Percentiles rank a stretch among this genome's conserved stretches.
Evolutionary conservation across 2,797 vertebrate genomes (phyloP).

Genomic region (Enteromius fasciolatus): DNA sequence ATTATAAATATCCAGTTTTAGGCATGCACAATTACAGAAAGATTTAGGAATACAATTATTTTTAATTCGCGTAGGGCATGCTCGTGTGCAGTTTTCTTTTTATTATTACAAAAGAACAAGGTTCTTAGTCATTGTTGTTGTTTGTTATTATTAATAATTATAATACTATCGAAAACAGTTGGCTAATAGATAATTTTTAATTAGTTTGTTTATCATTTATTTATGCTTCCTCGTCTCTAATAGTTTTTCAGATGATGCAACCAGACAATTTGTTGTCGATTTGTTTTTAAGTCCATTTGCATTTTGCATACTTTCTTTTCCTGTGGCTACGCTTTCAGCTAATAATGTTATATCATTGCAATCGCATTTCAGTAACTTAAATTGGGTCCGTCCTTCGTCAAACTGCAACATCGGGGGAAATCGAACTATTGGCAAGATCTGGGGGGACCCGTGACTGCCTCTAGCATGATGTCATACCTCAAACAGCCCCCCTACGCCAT

Average conservation of each 20-base stretch:
- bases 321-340: neutral
- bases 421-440: slow-evolving; percentile 81
- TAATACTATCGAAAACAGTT: neutral
- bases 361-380: slow-evolving; percentile 63
- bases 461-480: slow-evolving; percentile 99
- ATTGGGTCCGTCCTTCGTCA: slow-evolving; percentile 73
- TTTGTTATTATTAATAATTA: neutral
- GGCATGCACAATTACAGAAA: neutral
- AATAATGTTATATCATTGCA: neutral
- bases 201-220: neutral
- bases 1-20: neutral
- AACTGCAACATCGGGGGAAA: slow-evolving; percentile 83
- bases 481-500: slow-evolving; percentile 97
- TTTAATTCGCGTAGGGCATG: neutral
- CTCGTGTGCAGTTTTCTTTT: neutral
- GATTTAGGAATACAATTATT: neutral
- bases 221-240: neutral
- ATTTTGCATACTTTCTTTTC: neutral
- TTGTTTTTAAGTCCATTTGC: neutral
- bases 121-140: neutral
- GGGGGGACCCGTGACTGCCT: slow-evolving; percentile 84
- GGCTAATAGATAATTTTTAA: neutral
- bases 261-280: neutral
- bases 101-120: neutral
- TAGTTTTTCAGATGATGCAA: neutral